Base-by-base conservation (phyloP, 2,888 invertebrate genomes). In the Brassicogethes aeneus region DNA sequence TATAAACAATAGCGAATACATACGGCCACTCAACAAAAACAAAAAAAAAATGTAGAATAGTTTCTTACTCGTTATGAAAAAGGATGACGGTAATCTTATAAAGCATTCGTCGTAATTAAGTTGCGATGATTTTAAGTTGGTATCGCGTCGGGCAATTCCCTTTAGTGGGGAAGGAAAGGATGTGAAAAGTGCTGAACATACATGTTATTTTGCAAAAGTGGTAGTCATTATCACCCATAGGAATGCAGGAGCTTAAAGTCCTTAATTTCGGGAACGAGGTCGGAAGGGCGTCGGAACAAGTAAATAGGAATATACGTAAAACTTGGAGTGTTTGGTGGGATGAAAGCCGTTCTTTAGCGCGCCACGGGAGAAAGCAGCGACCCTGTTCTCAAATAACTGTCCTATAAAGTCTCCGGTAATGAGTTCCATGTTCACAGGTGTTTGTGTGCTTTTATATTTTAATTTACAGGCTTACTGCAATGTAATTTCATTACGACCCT, bases 361-460 rank as follows among this genome's bases (percentile, higher is more conserved):
- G 41, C 41, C 43, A n/a, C n/a, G n/a, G n/a, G n/a, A n/a, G n/a
- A n/a, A n/a, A 5, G 23, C 23, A 23, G 23, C 23, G 23, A 23
- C 23, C 23, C 23, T 10, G 10, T 10, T 23, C 10, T 23, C 55
- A 49, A 53, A 58, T 58, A 56, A 58, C 54, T 57, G 57, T 57
- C 58, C 53, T 50, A 57, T 58, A 58, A 58, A 58, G 49, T 55
- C 47, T 48, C 42, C 42, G 39, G 53, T 57, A 58, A 58, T 55
- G 56, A 55, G 54, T 54, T 52, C 51, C 49, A 53, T 49, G 58
- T 55, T 57, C 57, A 57, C 57, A 57, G 57, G 58, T 58, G 58
- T 58, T 54, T 51, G 50, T 50, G 51, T 50, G 55, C 50, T 48
- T 41, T 44, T 51, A 55, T 54, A 54, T 58, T 55, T 57, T 50